Conservation (phyloP, 2,113 vertebrate species). For the Megatriorchis doriae region DNA sequence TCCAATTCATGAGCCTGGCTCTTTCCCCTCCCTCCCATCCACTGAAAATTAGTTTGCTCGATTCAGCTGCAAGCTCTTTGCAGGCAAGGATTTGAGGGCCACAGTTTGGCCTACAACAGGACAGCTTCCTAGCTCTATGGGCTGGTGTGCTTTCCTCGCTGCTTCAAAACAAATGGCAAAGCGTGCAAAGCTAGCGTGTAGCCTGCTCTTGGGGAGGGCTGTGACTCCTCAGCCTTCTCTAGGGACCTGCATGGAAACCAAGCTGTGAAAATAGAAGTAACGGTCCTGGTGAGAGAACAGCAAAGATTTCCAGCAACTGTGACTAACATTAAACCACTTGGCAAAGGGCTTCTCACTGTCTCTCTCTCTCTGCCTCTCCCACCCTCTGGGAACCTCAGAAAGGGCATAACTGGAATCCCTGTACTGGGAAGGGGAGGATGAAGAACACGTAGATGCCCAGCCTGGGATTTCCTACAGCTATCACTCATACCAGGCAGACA, state of each 20-base stretch:
- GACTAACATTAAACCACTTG: background rate
- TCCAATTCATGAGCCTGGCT: background rate
- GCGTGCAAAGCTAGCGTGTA: fast-evolving
- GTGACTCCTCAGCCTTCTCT: background rate
- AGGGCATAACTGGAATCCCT: background rate
- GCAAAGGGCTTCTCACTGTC: background rate
- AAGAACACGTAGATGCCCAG: background rate
- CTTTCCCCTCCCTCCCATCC: background rate
- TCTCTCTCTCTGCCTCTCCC: background rate
- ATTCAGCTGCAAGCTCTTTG: background rate
- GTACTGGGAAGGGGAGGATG: background rate
- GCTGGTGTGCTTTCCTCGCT: background rate
- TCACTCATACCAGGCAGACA: background rate
- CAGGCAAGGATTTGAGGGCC: background rate
- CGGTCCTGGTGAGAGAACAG: background rate
- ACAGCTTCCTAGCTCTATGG: background rate
- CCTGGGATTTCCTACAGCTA: background rate
- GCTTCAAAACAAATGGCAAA: background rate
- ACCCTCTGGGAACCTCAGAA: background rate
- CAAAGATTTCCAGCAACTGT: background rate
- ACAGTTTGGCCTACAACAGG: fast-evolving
- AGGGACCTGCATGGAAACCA: background rate
- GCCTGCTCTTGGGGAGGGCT: background rate
- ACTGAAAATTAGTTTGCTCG: background rate
- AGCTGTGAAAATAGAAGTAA: slow-evolving; percentile 10